Evolutionary conservation across 2,797 vertebrate species (phyloP).

Genomic region (Brachyrhaphis roseni): DNA sequence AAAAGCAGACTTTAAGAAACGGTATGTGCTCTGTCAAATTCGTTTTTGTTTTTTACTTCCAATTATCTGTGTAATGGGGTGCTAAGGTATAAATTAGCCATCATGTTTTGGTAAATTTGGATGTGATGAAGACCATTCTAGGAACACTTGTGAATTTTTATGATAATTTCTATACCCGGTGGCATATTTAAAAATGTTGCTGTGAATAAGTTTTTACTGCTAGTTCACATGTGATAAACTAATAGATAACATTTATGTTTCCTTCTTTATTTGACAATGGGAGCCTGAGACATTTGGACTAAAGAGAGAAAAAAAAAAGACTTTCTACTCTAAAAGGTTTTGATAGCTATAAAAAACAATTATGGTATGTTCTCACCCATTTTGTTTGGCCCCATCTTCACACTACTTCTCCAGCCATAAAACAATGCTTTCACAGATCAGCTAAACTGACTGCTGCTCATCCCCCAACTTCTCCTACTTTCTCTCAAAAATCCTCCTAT

Average conservation of each 20-base stretch:
- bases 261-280: neutral
- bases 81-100: neutral
- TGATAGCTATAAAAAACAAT: neutral
- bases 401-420: constrained; percentile 47
- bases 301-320: neutral
- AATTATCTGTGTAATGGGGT: neutral
- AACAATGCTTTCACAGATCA: constrained; percentile 68
- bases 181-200: neutral
- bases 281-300: neutral
- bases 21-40: neutral
- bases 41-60: neutral
- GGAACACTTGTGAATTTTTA: neutral
- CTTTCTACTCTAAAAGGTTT: neutral
- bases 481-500: constrained; percentile 50
- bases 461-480: constrained; percentile 13
- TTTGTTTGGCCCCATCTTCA: constrained; percentile 36
- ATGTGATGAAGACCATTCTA: neutral
- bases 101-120: neutral
- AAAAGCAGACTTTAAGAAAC: neutral
- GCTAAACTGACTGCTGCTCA: constrained; percentile 58
- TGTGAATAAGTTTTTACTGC: neutral
- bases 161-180: neutral
- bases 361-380: constrained; percentile 2
- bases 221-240: neutral
- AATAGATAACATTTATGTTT: neutral